phyloP scores from a whole-genome alignment of 1,140 invertebrate genomes.

The Ctenoplectra terminalis region DNA sequence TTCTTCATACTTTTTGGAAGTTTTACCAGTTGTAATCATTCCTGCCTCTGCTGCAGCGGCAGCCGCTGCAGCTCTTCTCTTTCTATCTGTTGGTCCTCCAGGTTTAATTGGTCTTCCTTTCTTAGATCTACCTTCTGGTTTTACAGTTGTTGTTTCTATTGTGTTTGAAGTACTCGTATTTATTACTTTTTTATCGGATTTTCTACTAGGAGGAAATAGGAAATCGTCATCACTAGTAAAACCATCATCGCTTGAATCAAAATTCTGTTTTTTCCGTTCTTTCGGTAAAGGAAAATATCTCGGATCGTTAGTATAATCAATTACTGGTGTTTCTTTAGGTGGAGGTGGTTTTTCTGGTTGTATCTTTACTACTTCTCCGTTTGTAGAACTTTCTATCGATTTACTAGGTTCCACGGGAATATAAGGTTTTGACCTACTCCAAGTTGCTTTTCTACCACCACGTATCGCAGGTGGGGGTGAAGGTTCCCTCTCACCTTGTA shows the following conservation, averaged over 20 bases:
- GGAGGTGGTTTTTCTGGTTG: constrained; percentile 63
- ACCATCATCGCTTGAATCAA: constrained; percentile 87
- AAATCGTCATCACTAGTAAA: constrained; percentile 87
- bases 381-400: constrained; percentile 59
- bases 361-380: constrained; percentile 58
- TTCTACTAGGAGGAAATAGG: constrained; percentile 82
- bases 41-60: constrained; percentile 79
- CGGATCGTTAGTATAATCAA: constrained; percentile 85
- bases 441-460: constrained; percentile 86
- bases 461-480: constrained; percentile 88
- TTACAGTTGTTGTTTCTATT: constrained; percentile 66
- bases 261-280: constrained; percentile 86
- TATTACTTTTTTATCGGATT: constrained; percentile 76
- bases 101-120: constrained; percentile 82
- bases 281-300: constrained; percentile 89
- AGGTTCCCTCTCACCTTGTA: constrained; percentile 91
- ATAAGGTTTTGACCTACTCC: constrained; percentile 84
- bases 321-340: constrained; percentile 74
- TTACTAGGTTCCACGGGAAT: constrained; percentile 72
- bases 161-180: constrained; percentile 71
- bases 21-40: constrained; percentile 51
- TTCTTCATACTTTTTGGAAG: constrained; percentile 72
- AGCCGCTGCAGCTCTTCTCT: constrained; percentile 82
- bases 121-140: constrained; percentile 73
- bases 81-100: constrained; percentile 81